Conservation (phyloP, 2,888 invertebrate genomes). For the Eumerus sabulonum region DNA sequence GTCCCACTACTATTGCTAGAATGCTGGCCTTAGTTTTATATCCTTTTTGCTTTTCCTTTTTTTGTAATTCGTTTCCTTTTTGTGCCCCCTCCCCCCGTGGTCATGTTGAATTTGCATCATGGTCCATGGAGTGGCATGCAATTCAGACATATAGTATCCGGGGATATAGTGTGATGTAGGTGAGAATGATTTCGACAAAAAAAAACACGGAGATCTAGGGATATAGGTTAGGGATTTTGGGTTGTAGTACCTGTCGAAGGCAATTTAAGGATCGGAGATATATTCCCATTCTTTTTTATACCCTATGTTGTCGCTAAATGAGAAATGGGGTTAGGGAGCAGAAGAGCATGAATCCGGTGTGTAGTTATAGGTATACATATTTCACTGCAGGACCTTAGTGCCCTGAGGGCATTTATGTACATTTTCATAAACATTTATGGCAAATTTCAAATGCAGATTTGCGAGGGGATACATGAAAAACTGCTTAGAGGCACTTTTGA, state of each 20-base stretch:
- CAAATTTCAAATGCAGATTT: neutral
- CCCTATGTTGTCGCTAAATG: constrained; percentile 18
- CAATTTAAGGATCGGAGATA: constrained; percentile 43
- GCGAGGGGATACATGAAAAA: too few relatives aligned
- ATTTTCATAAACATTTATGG: neutral
- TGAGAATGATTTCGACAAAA: constrained; percentile 23
- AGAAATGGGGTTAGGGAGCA: neutral
- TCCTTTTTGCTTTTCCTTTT: too few relatives aligned
- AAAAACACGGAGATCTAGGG: constrained; percentile 50
- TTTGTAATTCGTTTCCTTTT: constrained; percentile 22
- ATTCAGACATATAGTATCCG: neutral
- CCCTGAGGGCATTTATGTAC: constrained; percentile 3
- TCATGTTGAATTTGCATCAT: constrained; percentile 34
- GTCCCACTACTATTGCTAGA: constrained; percentile 17
- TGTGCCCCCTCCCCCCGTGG: constrained; percentile 4
- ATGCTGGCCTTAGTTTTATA: constrained; percentile 2
- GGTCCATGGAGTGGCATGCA: constrained; percentile 17
- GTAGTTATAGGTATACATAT: constrained; percentile 34
- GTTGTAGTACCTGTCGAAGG: constrained; percentile 53
- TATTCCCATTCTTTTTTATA: too few relatives aligned
- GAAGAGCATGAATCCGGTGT: neutral
- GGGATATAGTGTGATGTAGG: constrained; percentile 25
- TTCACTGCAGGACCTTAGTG: too few relatives aligned
- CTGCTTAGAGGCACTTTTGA: too few relatives aligned
- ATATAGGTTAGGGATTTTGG: constrained; percentile 62